A percentile compares a stretch with the other conserved stretches of the same genome.
These are phyloP conservation scores for Dryobota labecula DNA, from an alignment of 2,888 invertebrate species.

Conservation along the genomic window DNA sequence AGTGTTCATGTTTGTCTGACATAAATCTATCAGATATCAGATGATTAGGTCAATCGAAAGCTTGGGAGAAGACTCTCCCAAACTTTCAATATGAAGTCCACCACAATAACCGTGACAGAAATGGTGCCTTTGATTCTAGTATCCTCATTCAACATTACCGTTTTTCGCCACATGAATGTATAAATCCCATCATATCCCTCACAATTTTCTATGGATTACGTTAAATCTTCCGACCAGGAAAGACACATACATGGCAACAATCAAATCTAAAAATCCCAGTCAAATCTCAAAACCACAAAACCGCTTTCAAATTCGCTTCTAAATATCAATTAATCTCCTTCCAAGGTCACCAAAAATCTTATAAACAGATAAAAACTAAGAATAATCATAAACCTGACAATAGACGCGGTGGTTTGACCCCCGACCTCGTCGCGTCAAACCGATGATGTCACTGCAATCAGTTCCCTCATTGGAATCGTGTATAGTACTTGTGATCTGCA, in stretches of 20 bases:
- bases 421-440: constrained; percentile 29
- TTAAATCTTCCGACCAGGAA: background rate
- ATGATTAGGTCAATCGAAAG: too few relatives aligned
- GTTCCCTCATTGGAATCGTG: constrained; percentile 33
- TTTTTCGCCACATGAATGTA: background rate
- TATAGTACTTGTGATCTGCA: constrained; percentile 21
- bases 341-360: background rate
- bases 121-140: too few relatives aligned
- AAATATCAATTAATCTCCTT: background rate
- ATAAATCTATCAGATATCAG: background rate
- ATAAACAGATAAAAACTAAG: background rate
- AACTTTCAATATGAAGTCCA: too few relatives aligned
- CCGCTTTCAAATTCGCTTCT: background rate
- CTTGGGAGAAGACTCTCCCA: too few relatives aligned
- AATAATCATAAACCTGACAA: constrained; percentile 30
- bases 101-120: too few relatives aligned
- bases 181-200: background rate
- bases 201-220: background rate
- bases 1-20: background rate
- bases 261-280: background rate
- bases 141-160: background rate
- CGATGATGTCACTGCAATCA: constrained; percentile 54
- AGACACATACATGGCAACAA: background rate
- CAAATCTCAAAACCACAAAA: background rate
- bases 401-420: constrained; percentile 44